A percentile compares a stretch with the other conserved stretches of the same genome.
These are phyloP conservation scores for Pygmarrhopalites habei DNA, from an alignment of 1,140 invertebrate genomes.

Conservation along the genomic window DNA sequence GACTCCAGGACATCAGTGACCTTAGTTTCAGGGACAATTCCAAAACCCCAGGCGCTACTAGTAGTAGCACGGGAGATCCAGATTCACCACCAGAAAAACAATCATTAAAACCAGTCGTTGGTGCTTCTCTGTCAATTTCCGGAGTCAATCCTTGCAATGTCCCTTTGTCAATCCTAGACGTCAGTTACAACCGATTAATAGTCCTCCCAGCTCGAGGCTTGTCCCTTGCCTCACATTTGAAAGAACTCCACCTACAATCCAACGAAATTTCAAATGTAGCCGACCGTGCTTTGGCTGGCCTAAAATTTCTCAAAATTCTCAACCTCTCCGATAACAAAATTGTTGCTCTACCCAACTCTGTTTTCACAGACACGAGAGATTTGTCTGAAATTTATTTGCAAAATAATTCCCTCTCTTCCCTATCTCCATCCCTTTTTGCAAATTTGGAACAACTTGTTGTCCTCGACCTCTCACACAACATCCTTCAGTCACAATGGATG, in stretches of 20 bases:
- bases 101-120: too few species aligned
- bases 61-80: conserved; percentile 42
- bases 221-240: conserved; percentile 62
- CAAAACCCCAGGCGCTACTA: conserved; percentile 45
- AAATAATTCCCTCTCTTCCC: conserved; percentile 76
- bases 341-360: conserved; percentile 70
- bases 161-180: conserved; percentile 71
- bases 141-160: conserved; percentile 52
- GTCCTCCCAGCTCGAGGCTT: conserved; percentile 70
- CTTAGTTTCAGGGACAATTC: conserved; percentile 59
- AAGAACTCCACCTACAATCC: conserved; percentile 66
- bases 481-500: conserved; percentile 73
- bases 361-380: conserved; percentile 68
- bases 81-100: too few species aligned
- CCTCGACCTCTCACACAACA: conserved; percentile 79
- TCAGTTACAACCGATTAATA: conserved; percentile 76
- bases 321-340: conserved; percentile 82
- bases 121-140: conserved; percentile 41
- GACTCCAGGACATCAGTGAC: conserved; percentile 72
- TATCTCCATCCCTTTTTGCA: conserved; percentile 70
- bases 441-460: conserved; percentile 74
- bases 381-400: conserved; percentile 78
- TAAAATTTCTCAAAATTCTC: conserved; percentile 68
- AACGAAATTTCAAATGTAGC: conserved; percentile 79
- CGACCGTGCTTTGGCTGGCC: conserved; percentile 67